A percentile compares a stretch with the other conserved stretches of the same genome.
These are phyloP conservation scores for Phacellophora camtschatica DNA, from an alignment of 30 jellyfish, hydroid and myxozoan species.

Conservation along the genomic window DNA sequence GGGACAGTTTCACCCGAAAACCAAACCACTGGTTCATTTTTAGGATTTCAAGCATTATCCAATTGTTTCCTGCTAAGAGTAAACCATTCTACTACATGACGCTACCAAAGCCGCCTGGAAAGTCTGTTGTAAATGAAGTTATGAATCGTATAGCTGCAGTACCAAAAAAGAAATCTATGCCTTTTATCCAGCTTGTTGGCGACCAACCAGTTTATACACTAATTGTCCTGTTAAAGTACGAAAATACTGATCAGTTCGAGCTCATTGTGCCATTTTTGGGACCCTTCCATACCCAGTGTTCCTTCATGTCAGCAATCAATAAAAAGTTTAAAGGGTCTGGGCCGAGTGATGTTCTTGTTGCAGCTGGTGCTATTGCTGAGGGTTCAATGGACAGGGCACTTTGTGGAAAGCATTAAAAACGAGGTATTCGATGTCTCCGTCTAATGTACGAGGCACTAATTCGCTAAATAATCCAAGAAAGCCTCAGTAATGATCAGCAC, in stretches of 20 bases:
- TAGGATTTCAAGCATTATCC: constrained; percentile 10
- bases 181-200: constrained; percentile 31
- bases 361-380: constrained; percentile 47
- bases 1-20: constrained; percentile 26
- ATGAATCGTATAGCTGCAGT: not conserved
- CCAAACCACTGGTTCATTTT: constrained; percentile 19
- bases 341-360: constrained; percentile 21
- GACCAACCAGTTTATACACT: constrained; percentile 41
- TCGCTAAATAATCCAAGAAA: not conserved
- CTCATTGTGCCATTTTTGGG: constrained; percentile 25
- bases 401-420: constrained; percentile 10
- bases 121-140: constrained; percentile 31
- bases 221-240: not conserved
- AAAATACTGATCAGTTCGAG: constrained; percentile 13
- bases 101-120: constrained; percentile 21
- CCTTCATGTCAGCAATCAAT: constrained; percentile 17
- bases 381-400: constrained; percentile 36
- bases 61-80: constrained; percentile 1
- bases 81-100: constrained; percentile 35
- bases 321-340: constrained; percentile 21
- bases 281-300: constrained; percentile 10
- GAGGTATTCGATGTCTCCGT: constrained; percentile 17
- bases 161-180: constrained; percentile 1
- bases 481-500: constrained; percentile 22
- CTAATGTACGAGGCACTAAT: constrained; percentile 28